Conservation (phyloP, 2,888 invertebrate genomes). For the Drosophila dives region DNA sequence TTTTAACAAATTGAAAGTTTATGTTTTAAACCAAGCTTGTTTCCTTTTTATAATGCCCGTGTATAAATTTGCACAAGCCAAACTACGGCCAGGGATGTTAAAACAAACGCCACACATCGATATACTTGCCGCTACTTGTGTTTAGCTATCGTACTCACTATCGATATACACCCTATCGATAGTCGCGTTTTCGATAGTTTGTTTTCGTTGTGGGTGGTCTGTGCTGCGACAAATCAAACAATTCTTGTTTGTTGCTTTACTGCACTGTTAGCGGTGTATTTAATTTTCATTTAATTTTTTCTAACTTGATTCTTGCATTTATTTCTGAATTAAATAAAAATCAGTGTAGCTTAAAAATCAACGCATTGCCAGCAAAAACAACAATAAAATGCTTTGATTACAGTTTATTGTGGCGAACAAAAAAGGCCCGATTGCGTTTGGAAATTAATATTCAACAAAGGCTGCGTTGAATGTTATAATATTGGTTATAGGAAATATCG, state of each 20-base stretch:
- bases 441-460: slow-evolving; percentile 69
- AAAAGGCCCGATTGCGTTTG: slow-evolving; percentile 48
- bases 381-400: slow-evolving; percentile 51
- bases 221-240: slow-evolving; percentile 45
- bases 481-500: slow-evolving; percentile 31
- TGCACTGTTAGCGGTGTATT: slow-evolving; percentile 41
- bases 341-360: neutral
- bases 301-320: slow-evolving; percentile 27
- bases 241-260: slow-evolving; percentile 56
- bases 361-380: neutral
- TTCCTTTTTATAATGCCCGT: slow-evolving; percentile 55
- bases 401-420: slow-evolving; percentile 33
- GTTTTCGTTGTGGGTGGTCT: slow-evolving; percentile 59
- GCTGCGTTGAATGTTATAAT: slow-evolving; percentile 51
- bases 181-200: slow-evolving; percentile 11
- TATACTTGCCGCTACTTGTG: slow-evolving; percentile 27
- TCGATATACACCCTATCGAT: slow-evolving; percentile 27
- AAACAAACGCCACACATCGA: slow-evolving; percentile 59
- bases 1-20: slow-evolving; percentile 48
- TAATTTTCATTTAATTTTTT: slow-evolving; percentile 49
- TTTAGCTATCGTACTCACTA: neutral
- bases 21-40: slow-evolving; percentile 56
- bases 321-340: slow-evolving; percentile 46
- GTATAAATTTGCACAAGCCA: slow-evolving; percentile 66
- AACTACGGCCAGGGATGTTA: slow-evolving; percentile 62